phyloP scores from a whole-genome alignment of 2,888 invertebrate species.

The Torymus auratus region DNA sequence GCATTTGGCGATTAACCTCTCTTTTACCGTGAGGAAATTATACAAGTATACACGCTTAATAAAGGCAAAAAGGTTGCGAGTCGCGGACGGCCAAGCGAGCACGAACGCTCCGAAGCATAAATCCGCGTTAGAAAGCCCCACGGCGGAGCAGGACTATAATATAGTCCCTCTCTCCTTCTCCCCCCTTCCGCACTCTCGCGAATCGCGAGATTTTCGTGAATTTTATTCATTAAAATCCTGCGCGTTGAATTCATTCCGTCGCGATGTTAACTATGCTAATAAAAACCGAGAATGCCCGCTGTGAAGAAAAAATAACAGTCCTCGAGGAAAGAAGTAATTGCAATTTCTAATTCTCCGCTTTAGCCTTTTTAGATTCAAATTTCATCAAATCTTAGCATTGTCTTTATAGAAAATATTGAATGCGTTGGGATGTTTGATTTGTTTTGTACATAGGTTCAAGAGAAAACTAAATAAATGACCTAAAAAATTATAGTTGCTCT shows the following conservation, averaged over 20 bases:
- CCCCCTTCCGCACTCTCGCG: neutral
- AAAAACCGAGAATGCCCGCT: neutral
- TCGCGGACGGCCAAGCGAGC: neutral
- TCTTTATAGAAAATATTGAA: too few species aligned
- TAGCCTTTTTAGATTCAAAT: too few species aligned
- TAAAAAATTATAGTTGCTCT: too few species aligned
- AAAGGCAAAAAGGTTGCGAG: constrained; percentile 41
- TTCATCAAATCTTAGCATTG: too few species aligned
- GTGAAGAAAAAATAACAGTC: too few species aligned
- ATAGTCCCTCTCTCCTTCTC: constrained; percentile 16
- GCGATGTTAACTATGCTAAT: constrained; percentile 6
- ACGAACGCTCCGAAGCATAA: constrained; percentile 39
- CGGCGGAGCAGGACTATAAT: neutral
- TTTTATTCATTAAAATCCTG: constrained; percentile 33
- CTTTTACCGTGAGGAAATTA: neutral
- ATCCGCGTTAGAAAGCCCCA: constrained; percentile 49
- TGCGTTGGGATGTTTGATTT: too few species aligned
- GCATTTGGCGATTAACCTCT: neutral
- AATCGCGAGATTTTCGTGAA: constrained; percentile 32
- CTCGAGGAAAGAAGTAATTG: too few species aligned
- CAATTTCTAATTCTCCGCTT: too few species aligned
- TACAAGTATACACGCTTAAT: neutral
- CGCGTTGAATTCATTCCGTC: neutral
- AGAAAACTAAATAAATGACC: too few species aligned
- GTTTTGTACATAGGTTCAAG: too few species aligned